A percentile compares a stretch with the other conserved stretches of the same genome.
Conservation (phyloP, 1,140 invertebrate species). For the Drosophila nigromelanica region DNA sequence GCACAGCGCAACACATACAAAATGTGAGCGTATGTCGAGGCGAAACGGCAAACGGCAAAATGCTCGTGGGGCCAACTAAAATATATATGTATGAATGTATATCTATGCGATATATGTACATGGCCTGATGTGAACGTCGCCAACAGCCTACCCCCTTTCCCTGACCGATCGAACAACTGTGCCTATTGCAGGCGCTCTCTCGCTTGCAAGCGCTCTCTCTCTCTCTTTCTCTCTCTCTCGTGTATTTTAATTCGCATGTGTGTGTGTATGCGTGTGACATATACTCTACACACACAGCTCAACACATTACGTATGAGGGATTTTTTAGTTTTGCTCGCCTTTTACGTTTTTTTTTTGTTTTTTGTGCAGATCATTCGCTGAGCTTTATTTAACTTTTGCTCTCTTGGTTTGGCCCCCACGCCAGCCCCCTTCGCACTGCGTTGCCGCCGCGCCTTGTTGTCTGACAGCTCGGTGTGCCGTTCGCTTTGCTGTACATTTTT, state of each 20-base stretch:
- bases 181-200: constrained; percentile 30
- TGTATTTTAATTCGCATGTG: not conserved
- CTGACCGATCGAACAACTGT: constrained; percentile 29
- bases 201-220: constrained; percentile 15
- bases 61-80: constrained; percentile 62
- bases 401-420: constrained; percentile 51
- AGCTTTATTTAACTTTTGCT: constrained; percentile 83
- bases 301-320: constrained; percentile 75
- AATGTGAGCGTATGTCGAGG: constrained; percentile 58
- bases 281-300: constrained; percentile 18
- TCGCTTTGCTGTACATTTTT: constrained; percentile 59
- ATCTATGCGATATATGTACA: constrained; percentile 69
- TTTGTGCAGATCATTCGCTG: constrained; percentile 76
- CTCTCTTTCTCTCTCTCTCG: constrained; percentile 18
- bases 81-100: constrained; percentile 35
- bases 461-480: constrained; percentile 32
- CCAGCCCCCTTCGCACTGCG: constrained; percentile 5
- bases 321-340: constrained; percentile 64
- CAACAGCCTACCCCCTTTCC: constrained; percentile 4
- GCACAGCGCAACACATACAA: constrained; percentile 15
- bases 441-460: constrained; percentile 12
- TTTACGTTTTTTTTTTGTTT: constrained; percentile 49
- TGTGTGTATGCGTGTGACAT: constrained; percentile 22
- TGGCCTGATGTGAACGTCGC: constrained; percentile 66
- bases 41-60: constrained; percentile 39